Base-by-base conservation (phyloP, 2,888 invertebrate species). In the Luperina testacea region DNA sequence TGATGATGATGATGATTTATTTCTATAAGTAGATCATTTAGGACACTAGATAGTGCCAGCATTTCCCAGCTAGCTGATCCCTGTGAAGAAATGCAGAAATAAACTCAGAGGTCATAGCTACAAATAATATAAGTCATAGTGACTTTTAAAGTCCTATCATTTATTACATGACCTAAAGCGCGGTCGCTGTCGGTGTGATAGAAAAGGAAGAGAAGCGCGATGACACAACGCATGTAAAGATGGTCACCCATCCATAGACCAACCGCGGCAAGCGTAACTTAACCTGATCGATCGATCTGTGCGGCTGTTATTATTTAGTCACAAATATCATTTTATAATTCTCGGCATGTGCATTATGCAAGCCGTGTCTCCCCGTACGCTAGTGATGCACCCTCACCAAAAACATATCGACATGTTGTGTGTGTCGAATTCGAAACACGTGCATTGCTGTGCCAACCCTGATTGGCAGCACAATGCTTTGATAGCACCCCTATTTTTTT, bases 361-460 rank as follows among this genome's bases (percentile, higher is more conserved):
- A 24, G n/a, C 42, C 13, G 9, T 11, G 17, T n/a, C n/a, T 24
- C 80, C 38, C 24, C 61, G 13, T 42, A n/a, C 42, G 20, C 45
- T 32, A 68, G 53, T 59, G 59, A 59, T 75, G 71, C 68, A 72
- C 69, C 77, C 69, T 53, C 1, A 61, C 32, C n/a, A 67, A 68
- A 64, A 72, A 59, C 27, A 42, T 74, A 70, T 67, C 70, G 71
- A 68, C 64, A 73, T 69, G 57, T 70, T 68, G 51, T 73, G 77
- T 83, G 83, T 70, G 72, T 45, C 86, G 24, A 86, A 86, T 88
- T 77, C 69, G 0, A 59, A 27, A 57, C 88, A 89, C 85, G 90
- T 88, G 89, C 68, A 64, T 7, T n/a, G 61, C 57, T 59, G 71
- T 53, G 63, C 70, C 72, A 61, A 72, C 64, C 59, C 57, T 81